Evolutionary conservation across 2,113 vertebrate species (phyloP), one percentile per base, ranked within the genome.

Genomic region (Myrmecobius fasciatus): DNA sequence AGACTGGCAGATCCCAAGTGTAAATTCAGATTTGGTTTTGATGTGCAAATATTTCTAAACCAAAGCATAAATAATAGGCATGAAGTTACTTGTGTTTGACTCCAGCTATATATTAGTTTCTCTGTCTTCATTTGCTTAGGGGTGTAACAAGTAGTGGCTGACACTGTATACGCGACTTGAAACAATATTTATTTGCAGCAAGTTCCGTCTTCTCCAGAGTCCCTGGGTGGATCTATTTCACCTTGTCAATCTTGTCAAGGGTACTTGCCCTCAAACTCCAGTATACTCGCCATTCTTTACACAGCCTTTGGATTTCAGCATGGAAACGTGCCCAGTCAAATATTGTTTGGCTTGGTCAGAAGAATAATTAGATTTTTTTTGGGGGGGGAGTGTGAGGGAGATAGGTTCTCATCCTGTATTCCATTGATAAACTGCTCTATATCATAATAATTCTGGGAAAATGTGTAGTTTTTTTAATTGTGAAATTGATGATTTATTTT

Each of bases 31-130:
- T 96, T 95, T 93, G n/a, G 95, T 98, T 99, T 98, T 98, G 98
- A 98, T 98, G 97, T 98, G 98, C 97, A 98, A 98, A 98, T 98
- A 96, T 97, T 97, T 98, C 96, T 96, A 91, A 98, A 96, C 96
- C 94, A 43, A 91, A 53, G 26, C 92, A 90, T 95, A 97, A 92
- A 92, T 83, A 83, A 83, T 47, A 92, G 92, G 95, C 89, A 14
- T 52, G 96, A 92, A 96, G 96, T 92, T 94, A 83, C 93, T 96
- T 0, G 0, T 54, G 36, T 60, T 96, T 90, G 94, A 95, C 96
- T 92, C 91, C 47, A n/a, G 92, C 46, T 92, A 8, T 91, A 56
- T 67, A 91, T 91, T 52, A 96, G 4, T 47, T 98, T 96, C 52
- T 89, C 89, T 91, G 93, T 43, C 91, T 93, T 90, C 36, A 91